Base-by-base conservation (phyloP, 2,888 invertebrate genomes). In the Argyresthia albistria region DNA sequence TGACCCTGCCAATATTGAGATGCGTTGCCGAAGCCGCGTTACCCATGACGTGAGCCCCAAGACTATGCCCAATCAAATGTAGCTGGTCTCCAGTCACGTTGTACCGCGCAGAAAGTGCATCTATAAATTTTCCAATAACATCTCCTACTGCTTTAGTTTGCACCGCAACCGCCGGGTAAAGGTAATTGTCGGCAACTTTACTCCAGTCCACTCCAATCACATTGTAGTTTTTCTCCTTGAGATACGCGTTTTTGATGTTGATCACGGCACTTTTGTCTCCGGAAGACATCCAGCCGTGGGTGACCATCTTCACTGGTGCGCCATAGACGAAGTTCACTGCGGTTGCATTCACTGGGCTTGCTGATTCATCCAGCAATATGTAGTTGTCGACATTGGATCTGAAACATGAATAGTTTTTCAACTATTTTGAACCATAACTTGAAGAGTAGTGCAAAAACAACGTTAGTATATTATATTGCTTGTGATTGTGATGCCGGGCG, bases 281-380 rank as follows among this genome's bases (percentile, higher is more conserved):
- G 35, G 76, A 73, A 0, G 89, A 88, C 62, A 70, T 70, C 88
- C 88, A 89, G 8, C 80, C 80, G 55, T 89, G 89, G 1, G 88
- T 87, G n/a, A 89, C 65, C 43, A 89, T 67, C 69, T 89, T 89
- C 2, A 84, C 69, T 8, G 77, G 66, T 52, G 69, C 70, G 6
- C 59, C 60, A 9, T 49, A 53, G 54, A 72, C 60, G 43, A 71
- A 64, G 43, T 49, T 11, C 8, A 45, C 14, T 7, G n/a, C 9
- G 3, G 50, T 35, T 8, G 62, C 51, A 12, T 43, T 46, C 3
- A 57, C 16, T 11, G 67, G 60, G 52, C 52, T 54, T 39, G 60
- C 73, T 0, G 14, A 43, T 53, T 64, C 61, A 50, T 70, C 61
- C 52, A 76, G 55, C 1, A 64, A 16, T 6, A 71, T 60, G 37